These are phyloP conservation scores for Ceratotherium simum DNA, from an alignment of 2,113 vertebrate genomes.

Conservation along the genomic window DNA sequence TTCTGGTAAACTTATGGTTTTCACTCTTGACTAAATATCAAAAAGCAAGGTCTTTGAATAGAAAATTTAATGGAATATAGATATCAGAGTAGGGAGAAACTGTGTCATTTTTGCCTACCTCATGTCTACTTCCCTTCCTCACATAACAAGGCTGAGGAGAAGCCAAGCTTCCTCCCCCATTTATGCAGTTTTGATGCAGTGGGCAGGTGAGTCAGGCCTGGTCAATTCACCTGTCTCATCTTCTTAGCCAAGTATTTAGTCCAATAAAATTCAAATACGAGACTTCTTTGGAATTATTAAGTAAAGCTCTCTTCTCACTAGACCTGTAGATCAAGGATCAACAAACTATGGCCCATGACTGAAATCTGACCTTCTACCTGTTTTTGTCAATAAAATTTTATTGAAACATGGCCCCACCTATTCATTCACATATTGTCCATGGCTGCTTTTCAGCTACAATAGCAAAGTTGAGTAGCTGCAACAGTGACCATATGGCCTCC, in stretches of 20 bases:
- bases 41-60: conserved; percentile 11
- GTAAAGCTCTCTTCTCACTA: conserved; percentile 14
- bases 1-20: neutral
- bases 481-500: neutral
- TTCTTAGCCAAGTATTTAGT: neutral
- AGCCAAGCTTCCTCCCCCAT: neutral
- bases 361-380: neutral
- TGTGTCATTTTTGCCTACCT: neutral
- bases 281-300: conserved; percentile 10
- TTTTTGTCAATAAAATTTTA: conserved; percentile 47
- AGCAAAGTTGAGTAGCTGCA: neutral
- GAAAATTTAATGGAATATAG: neutral
- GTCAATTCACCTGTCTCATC: neutral
- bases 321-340: neutral
- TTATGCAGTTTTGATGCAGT: neutral
- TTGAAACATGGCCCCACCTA: neutral
- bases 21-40: neutral
- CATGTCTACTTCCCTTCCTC: neutral
- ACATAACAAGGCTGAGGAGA: neutral
- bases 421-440: neutral
- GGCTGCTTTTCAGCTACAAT: neutral
- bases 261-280: conserved; percentile 19
- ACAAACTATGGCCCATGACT: neutral
- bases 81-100: neutral
- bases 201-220: neutral